These are phyloP conservation scores for Gymnorhina tibicen DNA, from an alignment of 2,113 vertebrate genomes.

Conservation along the genomic window DNA sequence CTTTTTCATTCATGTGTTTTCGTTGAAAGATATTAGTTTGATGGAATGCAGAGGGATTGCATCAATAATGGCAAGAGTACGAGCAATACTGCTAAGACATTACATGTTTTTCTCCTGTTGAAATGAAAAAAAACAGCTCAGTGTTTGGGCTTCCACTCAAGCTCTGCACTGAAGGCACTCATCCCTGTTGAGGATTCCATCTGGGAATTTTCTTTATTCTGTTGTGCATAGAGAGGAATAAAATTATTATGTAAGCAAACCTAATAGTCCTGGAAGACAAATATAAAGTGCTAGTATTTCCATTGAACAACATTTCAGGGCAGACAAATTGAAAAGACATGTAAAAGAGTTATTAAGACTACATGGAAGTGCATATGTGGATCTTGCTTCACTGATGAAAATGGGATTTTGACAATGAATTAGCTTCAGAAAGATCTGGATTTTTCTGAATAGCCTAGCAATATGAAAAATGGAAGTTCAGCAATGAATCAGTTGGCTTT, in stretches of 20 bases:
- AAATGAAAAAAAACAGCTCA: slow-evolving; percentile 35
- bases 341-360: background rate
- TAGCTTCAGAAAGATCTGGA: background rate
- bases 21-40: slow-evolving; percentile 6
- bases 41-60: slow-evolving; percentile 17
- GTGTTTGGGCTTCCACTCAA: background rate
- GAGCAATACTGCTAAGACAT: background rate
- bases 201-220: background rate
- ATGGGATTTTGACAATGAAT: background rate
- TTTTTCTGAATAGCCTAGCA: background rate
- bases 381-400: background rate
- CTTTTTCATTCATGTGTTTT: slow-evolving; percentile 23
- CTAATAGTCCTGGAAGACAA: background rate
- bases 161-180: background rate
- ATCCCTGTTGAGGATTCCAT: background rate
- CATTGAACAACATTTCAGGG: background rate
- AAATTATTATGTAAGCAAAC: slow-evolving; percentile 8
- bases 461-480: background rate
- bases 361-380: background rate
- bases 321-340: background rate
- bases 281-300: background rate
- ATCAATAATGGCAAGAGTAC: background rate
- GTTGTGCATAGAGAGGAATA: background rate
- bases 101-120: background rate
- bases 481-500: background rate